Percentiles rank a stretch among this genome's conserved stretches.
These are phyloP conservation scores for Laspeyria flexula DNA, from an alignment of 2,888 invertebrate species.

Conservation along the genomic window DNA sequence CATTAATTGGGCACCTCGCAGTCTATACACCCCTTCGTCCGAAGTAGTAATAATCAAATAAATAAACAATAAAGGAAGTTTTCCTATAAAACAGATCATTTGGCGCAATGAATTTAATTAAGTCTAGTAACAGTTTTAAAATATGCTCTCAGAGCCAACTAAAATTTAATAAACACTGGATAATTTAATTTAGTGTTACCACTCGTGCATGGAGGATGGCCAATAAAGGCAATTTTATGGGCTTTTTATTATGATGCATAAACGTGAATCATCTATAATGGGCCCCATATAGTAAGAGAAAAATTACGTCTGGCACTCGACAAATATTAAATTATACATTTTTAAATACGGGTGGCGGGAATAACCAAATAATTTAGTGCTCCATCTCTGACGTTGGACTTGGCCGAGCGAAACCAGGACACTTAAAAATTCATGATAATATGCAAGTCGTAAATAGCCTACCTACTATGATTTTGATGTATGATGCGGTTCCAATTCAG, in stretches of 20 bases:
- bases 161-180: constrained; percentile 82
- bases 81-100: constrained; percentile 56
- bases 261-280: constrained; percentile 81
- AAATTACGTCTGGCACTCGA: constrained; percentile 61
- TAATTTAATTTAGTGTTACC: constrained; percentile 80
- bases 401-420: constrained; percentile 34
- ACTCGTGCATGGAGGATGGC: constrained; percentile 79
- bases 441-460: constrained; percentile 38
- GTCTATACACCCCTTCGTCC: no score
- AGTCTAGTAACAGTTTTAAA: constrained; percentile 70
- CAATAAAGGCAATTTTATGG: constrained; percentile 83
- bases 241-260: constrained; percentile 84
- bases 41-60: background rate
- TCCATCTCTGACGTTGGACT: constrained; percentile 35
- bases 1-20: no score
- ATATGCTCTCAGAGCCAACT: constrained; percentile 75
- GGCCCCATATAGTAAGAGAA: constrained; percentile 58
- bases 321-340: constrained; percentile 61
- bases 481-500: constrained; percentile 13
- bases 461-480: constrained; percentile 32
- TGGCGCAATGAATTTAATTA: constrained; percentile 69
- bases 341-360: constrained; percentile 52
- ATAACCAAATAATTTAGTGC: constrained; percentile 53
- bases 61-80: constrained; percentile 17
- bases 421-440: constrained; percentile 47